Evolutionary conservation across 2,797 vertebrate genomes (phyloP), one percentile per base, ranked within the genome.

Genomic region (Anolis apletophallus): DNA sequence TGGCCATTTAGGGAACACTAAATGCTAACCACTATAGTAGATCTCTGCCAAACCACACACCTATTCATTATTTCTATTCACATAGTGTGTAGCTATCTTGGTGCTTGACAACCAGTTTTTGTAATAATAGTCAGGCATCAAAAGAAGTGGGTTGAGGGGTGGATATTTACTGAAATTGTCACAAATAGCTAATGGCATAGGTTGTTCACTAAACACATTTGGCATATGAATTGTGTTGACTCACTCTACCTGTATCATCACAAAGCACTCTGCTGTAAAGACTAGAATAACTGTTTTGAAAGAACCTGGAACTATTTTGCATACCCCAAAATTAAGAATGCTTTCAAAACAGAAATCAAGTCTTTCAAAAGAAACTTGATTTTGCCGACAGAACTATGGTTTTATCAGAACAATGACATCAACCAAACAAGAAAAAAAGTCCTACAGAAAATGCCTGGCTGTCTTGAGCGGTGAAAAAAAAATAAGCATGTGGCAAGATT

Each of bases 401-500:
- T 40, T 11, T 21, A 40, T 67, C 46, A 55, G 23, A 40, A 64
- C 19, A 34, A 73, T 40, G 46, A 32, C 29, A 19, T 13, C 7
- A 19, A 3, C 3, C 2, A 10, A 19, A 0, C 7, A 10, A 21
- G 19, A 64, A 67, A 55, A 7, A 13, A 36, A 17, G 26, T n/a
- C 21, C 10, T 54, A 19, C 36, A 55, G 40, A 64, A 87, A 72
- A 87, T n/a, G 40, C 52, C 17, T 67, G 23, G 86, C 75, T 67
- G 40, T 46, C 54, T 77, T 1, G 1, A 40, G 26, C 19, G n/a
- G 16, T 67, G 57, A 72, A 74, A 76, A 84, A 84, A 72, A 84
- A 72, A 29, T 50, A 84, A 80, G 77, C 21, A 14, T 64, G 55
- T 52, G 59, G 55, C 26, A 5, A 74, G 81, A 84, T 84, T 67